Base-by-base conservation (phyloP, 2,888 invertebrate species). In the Aelia acuminata region DNA sequence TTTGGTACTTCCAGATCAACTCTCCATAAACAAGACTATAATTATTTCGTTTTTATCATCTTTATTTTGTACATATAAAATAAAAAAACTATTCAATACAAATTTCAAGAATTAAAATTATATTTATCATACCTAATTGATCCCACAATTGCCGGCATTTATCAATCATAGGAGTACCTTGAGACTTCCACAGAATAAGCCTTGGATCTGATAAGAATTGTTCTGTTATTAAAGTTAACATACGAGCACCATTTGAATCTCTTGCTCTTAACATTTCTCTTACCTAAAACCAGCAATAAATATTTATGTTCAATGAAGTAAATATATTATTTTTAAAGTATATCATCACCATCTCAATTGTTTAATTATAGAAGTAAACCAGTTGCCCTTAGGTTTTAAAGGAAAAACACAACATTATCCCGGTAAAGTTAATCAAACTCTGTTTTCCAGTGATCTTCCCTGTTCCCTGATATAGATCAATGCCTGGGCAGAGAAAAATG, bases 121-220 rank as follows among this genome's bases (percentile, higher is more conserved):
- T 18, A 84, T 75, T 10, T 20, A 86, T 80, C 91, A 91, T 91
- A 94, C 94, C 96, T 80, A 97, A 93, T 92, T 97, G 96, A 93
- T 97, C 97, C 97, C 97, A 97, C 63, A 97, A 93, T 92, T 96
- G 96, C 87, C 97, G 93, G 92, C 96, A 97, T 92, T 97, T 97
- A 92, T 97, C 97, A 86, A 96, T 96, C 96, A 97, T 96, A 22
- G 96, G 96, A 49, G 96, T 96, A 91, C 96, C 96, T 93, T 96
- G 96, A 91, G 95, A 95, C 92, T 96, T 94, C 96, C 96, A 97
- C 90, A 96, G 93, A 80, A 96, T 94, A 57, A 97, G 94, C 86
- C 96, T 93, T 90, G 97, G 97, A 93, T 97, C 96, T 47, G 96
- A 96, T 90, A 97, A 94, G 93, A 97, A 97, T 94, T 97, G 96